These are phyloP conservation scores for Trichechus manatus DNA, from an alignment of 2,113 vertebrate genomes.

Conservation along the genomic window DNA sequence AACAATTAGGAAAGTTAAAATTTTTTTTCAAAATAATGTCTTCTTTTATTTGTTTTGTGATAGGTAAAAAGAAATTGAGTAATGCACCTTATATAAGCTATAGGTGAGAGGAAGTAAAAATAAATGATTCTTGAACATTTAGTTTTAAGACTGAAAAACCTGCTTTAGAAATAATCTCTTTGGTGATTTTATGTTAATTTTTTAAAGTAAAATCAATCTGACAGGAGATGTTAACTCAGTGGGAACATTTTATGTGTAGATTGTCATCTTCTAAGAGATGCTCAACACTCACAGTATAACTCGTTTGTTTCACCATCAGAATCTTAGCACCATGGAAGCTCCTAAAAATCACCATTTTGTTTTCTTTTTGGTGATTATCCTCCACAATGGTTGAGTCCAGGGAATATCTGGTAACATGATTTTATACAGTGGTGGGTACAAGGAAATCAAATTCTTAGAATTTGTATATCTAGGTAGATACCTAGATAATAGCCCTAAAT, in stretches of 20 bases:
- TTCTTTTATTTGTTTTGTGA: constrained; percentile 37
- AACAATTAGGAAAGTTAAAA: not conserved
- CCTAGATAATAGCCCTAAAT: not conserved
- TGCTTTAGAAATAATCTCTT: constrained; percentile 54
- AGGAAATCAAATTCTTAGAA: not conserved
- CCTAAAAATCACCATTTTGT: not conserved
- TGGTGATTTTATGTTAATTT: constrained; percentile 48
- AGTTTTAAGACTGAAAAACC: not conserved
- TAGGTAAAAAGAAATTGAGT: not conserved
- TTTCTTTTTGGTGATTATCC: not conserved
- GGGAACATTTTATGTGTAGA: constrained; percentile 32
- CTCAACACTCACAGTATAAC: not conserved
- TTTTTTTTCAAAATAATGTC: not conserved
- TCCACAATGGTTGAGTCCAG: not conserved
- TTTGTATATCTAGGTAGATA: not conserved
- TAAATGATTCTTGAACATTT: not conserved
- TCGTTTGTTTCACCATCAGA: not conserved
- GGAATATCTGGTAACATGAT: not conserved
- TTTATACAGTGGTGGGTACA: not conserved
- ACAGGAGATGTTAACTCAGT: constrained; percentile 6
- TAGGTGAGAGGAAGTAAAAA: constrained; percentile 30
- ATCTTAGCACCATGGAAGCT: not conserved
- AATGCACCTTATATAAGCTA: not conserved
- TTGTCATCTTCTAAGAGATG: not conserved
- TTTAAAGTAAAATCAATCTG: constrained; percentile 67